phyloP scores from a whole-genome alignment of 1,140 invertebrate genomes.

The Hesperophylax magnus region DNA sequence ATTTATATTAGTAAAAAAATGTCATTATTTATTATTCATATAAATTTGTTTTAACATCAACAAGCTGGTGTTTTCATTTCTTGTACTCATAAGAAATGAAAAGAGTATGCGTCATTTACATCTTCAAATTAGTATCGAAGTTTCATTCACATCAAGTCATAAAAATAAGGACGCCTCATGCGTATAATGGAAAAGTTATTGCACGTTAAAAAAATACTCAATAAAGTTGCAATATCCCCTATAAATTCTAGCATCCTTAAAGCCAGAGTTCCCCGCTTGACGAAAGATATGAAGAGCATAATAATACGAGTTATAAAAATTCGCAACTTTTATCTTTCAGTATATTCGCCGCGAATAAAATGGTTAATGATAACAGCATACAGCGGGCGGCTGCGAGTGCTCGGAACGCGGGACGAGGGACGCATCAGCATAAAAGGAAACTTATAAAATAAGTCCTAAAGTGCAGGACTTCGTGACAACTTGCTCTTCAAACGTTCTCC shows the following conservation, averaged over 20 bases:
- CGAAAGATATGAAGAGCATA: background rate
- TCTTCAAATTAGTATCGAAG: too few relatives aligned
- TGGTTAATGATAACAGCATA: constrained; percentile 45
- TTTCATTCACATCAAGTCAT: background rate
- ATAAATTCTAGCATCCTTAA: background rate
- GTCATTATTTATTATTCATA: too few relatives aligned
- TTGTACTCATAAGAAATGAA: too few relatives aligned
- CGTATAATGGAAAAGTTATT: constrained; percentile 17
- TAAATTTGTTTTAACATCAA: too few relatives aligned
- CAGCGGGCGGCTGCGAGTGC: background rate
- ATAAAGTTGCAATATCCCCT: constrained; percentile 8
- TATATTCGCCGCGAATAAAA: constrained; percentile 48
- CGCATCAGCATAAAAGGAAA: constrained; percentile 32
- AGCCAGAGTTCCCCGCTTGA: background rate
- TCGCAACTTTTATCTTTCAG: constrained; percentile 32
- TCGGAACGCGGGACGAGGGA: background rate
- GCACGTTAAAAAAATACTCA: background rate
- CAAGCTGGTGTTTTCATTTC: too few relatives aligned
- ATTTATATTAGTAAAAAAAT: too few relatives aligned
- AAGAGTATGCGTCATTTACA: too few relatives aligned
- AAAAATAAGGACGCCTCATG: background rate
- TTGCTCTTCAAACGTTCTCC: constrained; percentile 36
- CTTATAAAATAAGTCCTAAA: constrained; percentile 39
- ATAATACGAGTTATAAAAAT: constrained; percentile 28
- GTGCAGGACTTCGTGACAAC: constrained; percentile 36